Percentiles rank a stretch among this genome's conserved stretches.
phyloP scores from a whole-genome alignment of 2,888 invertebrate genomes.

The Steinernema hermaphroditum region DNA sequence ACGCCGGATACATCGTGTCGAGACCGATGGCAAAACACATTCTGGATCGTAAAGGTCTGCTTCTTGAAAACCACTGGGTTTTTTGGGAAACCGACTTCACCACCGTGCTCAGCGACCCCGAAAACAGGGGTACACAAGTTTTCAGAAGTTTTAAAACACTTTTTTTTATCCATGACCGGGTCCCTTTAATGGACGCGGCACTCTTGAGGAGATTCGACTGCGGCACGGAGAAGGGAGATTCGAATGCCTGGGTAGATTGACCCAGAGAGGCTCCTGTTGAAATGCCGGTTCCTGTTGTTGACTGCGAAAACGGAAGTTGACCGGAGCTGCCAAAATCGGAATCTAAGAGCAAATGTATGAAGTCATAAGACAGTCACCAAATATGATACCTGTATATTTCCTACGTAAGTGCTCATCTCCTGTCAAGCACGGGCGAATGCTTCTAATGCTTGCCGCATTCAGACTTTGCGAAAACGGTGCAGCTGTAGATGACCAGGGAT shows the following conservation, averaged over 20 bases:
- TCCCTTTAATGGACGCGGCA: conserved; percentile 34
- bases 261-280: conserved; percentile 10
- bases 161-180: too few relatives aligned
- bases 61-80: too few relatives aligned
- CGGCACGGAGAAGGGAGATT: conserved; percentile 34
- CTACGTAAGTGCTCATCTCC: conserved; percentile 60
- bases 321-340: conserved; percentile 34
- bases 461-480: conserved; percentile 60
- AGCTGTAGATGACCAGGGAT: conserved; percentile 54
- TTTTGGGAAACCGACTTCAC: too few relatives aligned
- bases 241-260: neutral
- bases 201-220: conserved; percentile 18
- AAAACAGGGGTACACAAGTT: too few relatives aligned
- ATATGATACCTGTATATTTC: conserved; percentile 57
- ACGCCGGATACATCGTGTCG: too few relatives aligned
- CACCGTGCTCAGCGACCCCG: too few relatives aligned
- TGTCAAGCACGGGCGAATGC: conserved; percentile 59
- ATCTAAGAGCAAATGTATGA: too few relatives aligned
- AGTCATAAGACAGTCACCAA: too few relatives aligned
- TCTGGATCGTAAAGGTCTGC: too few relatives aligned
- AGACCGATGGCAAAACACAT: too few relatives aligned
- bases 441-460: conserved; percentile 46
- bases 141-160: too few relatives aligned
- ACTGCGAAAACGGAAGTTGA: conserved; percentile 32
- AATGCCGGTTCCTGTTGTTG: conserved; percentile 32